phyloP scores from a whole-genome alignment of 2,797 vertebrate genomes.

The Adelosebastes latens region DNA sequence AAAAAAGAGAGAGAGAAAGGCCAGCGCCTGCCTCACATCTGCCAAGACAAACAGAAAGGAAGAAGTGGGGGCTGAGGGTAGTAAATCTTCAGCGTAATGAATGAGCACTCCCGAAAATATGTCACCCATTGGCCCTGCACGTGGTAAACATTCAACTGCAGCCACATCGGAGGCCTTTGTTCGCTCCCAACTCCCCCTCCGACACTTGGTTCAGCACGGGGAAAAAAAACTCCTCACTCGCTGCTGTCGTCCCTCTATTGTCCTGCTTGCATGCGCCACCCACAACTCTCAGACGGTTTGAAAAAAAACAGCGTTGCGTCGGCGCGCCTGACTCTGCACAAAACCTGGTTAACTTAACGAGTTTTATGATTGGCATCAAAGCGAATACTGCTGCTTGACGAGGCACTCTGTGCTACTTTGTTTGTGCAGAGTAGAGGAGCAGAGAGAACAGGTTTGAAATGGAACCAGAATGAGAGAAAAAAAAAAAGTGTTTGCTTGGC shows the following conservation, averaged over 20 bases:
- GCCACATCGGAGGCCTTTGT: conserved; percentile 71
- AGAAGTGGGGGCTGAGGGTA: conserved; percentile 63
- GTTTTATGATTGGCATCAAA: conserved; percentile 10
- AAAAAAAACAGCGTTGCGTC: conserved; percentile 8
- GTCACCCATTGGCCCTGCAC: conserved; percentile 78
- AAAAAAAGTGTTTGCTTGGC: conserved; percentile 7
- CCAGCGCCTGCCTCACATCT: conserved; percentile 84
- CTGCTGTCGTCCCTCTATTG: conserved; percentile 54
- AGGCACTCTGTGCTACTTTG: not conserved
- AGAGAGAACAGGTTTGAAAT: conserved; percentile 2
- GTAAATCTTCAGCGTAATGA: conserved; percentile 83
- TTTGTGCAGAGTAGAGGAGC: not conserved
- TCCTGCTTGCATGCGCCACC: conserved; percentile 35
- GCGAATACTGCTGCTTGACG: not conserved
- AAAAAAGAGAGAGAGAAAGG: conserved; percentile 51
- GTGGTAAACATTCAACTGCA: conserved; percentile 69
- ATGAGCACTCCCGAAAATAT: conserved; percentile 78
- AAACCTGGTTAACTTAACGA: conserved; percentile 27
- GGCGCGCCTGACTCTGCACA: conserved; percentile 3
- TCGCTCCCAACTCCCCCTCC: conserved; percentile 9
- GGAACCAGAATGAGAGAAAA: not conserved
- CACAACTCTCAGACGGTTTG: conserved; percentile 6
- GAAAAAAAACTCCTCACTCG: conserved; percentile 27
- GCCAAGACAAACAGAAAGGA: conserved; percentile 81
- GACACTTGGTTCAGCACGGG: not conserved